Evolutionary conservation across 1,140 invertebrate species (phyloP), one percentile per base, ranked within the genome.

Genomic region (Zaprionus gabonicus): DNA sequence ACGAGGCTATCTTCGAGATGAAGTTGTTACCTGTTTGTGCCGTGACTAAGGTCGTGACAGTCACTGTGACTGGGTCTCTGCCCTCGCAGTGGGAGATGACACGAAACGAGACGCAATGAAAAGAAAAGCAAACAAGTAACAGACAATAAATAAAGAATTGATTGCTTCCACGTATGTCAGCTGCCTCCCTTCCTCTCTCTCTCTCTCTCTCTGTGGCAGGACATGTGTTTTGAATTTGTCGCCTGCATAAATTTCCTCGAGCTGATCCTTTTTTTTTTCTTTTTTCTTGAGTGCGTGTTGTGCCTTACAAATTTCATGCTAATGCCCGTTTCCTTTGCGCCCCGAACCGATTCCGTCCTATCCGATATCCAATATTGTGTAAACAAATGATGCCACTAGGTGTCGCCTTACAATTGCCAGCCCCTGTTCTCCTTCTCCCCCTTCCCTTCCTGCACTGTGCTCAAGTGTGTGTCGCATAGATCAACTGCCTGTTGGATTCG

Each of bases 161-260:
- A 79, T 85, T 82, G 75, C 64, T 82, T 71, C 36, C 70, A 57
- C 76, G 70, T 80, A 64, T 65, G 56, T 53, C 49, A 65, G 38
- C 38, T 55, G 13, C 13, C 38, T 68, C n/a, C 28, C 13, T 25
- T 23, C 0, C n/a, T 3, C 12, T 4, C 1, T 13, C 20, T 23
- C 4, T 25, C 10, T 25, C 36, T 25, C 0, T 10, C 9, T 34
- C 36, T 25, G 20, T 25, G 36, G 55, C 34, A 79, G 85, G 81
- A 88, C 84, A 88, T 88, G 81, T 82, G 85, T 88, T 88, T 88
- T 84, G 87, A 84, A 84, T 88, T 88, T 88, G 84, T 88, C 85
- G 84, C 84, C 84, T 90, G 84, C 84, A 88, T 88, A 88, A 84
- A 88, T 88, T 88, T 84, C 58, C 75, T 65, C 58, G 28, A 53